Evolutionary conservation across 2,113 vertebrate genomes (phyloP).

Genomic region (Panthera uncia): DNA sequence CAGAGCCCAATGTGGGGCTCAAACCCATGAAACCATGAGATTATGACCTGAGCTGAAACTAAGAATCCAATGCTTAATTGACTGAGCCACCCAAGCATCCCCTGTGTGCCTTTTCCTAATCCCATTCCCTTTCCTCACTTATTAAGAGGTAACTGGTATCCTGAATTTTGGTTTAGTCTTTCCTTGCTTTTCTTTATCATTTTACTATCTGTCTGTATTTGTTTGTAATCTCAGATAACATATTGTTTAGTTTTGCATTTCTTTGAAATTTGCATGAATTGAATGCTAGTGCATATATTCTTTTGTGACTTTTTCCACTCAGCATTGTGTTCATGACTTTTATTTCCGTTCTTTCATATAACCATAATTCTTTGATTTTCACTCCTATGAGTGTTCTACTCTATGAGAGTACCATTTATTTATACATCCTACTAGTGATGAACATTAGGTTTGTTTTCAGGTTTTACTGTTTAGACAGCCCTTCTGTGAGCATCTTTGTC

Average conservation of each 20-base stretch:
- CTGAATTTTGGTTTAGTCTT: neutral
- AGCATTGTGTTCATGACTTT: neutral
- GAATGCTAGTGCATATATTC: neutral
- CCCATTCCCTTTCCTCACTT: neutral
- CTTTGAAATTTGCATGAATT: slow-evolving; percentile 18
- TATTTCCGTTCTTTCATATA: neutral
- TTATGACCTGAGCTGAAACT: no score
- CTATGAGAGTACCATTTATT: neutral
- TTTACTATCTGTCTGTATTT: neutral
- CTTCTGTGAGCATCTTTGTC: neutral
- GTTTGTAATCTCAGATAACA: neutral
- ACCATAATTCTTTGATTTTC: neutral
- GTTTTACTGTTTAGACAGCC: neutral
- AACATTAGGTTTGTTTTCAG: neutral
- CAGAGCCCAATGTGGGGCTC: no score
- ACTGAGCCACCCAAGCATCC: no score
- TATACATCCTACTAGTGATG: neutral
- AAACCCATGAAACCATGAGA: no score
- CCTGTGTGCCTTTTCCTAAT: no score
- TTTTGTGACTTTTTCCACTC: neutral
- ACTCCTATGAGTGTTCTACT: neutral
- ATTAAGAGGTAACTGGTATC: neutral
- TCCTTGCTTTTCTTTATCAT: slow-evolving; percentile 34
- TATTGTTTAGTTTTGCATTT: neutral
- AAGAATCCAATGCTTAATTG: no score